Percentiles rank a stretch among this genome's conserved stretches.
phyloP scores from a whole-genome alignment of 1,140 invertebrate species.

The Rhagoletis zephyria region DNA sequence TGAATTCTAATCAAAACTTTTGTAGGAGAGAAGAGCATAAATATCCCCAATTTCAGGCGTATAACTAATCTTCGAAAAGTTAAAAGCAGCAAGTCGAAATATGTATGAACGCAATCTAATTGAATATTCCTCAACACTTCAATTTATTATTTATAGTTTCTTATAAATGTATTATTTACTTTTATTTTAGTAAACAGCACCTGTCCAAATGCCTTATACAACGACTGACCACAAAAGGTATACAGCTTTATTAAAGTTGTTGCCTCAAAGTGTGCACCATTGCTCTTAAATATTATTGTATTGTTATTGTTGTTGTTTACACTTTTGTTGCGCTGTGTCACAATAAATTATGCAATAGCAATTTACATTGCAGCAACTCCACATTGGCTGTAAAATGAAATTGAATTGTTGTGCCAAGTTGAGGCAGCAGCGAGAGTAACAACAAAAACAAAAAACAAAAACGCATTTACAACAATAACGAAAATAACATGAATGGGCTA shows the following conservation, averaged over 20 bases:
- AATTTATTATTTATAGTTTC: no score
- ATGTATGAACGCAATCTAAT: no score
- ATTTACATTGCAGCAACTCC: slow-evolving; percentile 45
- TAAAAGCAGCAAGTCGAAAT: no score
- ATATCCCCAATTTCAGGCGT: no score
- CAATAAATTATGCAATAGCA: slow-evolving; percentile 51
- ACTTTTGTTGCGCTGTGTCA: slow-evolving; percentile 43
- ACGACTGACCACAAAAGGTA: slow-evolving; percentile 3
- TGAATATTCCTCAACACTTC: no score
- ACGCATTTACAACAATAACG: slow-evolving; percentile 2
- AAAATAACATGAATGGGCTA: slow-evolving; percentile 24
- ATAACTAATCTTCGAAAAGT: no score
- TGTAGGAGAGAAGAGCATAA: no score
- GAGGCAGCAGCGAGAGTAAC: not conserved
- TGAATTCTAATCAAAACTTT: no score
- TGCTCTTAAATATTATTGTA: not conserved
- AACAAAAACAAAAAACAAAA: not conserved
- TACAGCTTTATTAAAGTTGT: not conserved
- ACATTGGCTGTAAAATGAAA: slow-evolving; percentile 48
- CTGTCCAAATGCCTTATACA: not conserved
- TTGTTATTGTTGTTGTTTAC: not conserved
- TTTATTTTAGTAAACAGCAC: not conserved
- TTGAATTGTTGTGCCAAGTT: slow-evolving; percentile 40
- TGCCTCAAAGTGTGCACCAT: not conserved
- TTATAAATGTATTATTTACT: slow-evolving; percentile 28